phyloP scores from a whole-genome alignment of 2,888 invertebrate genomes.

The Phyto melanocephala region DNA sequence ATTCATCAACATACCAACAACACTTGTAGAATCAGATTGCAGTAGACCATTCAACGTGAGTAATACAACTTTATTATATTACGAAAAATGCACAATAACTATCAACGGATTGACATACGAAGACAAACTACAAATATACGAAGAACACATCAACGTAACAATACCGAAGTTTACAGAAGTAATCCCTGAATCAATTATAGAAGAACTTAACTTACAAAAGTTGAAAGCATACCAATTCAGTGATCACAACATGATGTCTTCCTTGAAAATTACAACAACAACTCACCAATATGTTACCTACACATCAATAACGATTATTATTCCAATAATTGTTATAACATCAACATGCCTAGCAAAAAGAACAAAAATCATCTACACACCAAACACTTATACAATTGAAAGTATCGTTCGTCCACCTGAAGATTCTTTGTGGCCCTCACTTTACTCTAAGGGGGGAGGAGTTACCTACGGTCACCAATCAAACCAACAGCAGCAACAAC shows the following conservation, averaged over 20 bases:
- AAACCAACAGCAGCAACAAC: too few relatives aligned
- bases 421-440: too few relatives aligned
- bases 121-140: background rate
- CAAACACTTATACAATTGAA: background rate
- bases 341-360: slow-evolving; percentile 13
- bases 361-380: slow-evolving; percentile 24
- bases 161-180: slow-evolving; percentile 19
- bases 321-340: slow-evolving; percentile 15
- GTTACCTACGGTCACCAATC: too few relatives aligned
- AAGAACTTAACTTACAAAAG: too few relatives aligned
- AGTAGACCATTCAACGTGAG: slow-evolving; percentile 6
- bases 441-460: too few relatives aligned
- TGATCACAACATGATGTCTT: slow-evolving; percentile 22
- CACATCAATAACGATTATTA: slow-evolving; percentile 12
- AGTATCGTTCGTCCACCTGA: too few relatives aligned
- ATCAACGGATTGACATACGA: background rate
- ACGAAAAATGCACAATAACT: background rate
- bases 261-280: slow-evolving; percentile 16
- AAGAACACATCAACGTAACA: slow-evolving; percentile 17
- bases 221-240: slow-evolving; percentile 20
- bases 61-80: background rate
- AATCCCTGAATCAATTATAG: slow-evolving; percentile 27
- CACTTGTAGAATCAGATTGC: slow-evolving; percentile 26
- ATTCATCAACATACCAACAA: slow-evolving; percentile 28
- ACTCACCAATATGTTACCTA: slow-evolving; percentile 32